phyloP scores from a whole-genome alignment of 2,797 vertebrate genomes.

The Periparus ater region DNA sequence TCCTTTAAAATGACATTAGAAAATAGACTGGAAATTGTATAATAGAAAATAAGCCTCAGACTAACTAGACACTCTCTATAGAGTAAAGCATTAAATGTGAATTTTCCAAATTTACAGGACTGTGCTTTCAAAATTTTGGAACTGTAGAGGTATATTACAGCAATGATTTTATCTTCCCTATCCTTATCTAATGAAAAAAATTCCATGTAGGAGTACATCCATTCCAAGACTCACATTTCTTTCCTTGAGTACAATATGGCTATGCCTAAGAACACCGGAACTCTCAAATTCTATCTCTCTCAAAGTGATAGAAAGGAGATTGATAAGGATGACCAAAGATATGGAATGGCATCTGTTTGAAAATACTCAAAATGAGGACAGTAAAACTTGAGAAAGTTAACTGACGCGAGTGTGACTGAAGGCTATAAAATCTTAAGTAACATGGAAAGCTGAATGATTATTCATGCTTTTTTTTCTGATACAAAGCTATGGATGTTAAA shows the following conservation, averaged over 20 bases:
- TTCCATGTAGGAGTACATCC: accelerated
- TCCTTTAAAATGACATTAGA: background rate
- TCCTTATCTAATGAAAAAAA: background rate
- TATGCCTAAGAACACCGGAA: background rate
- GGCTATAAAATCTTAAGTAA: background rate
- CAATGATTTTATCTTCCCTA: background rate
- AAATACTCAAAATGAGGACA: background rate
- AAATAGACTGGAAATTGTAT: background rate
- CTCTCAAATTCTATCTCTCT: background rate
- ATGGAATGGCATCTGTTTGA: background rate
- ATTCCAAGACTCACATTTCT: background rate
- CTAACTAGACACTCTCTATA: background rate
- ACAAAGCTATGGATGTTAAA: background rate
- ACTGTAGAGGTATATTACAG: background rate
- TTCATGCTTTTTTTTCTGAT: background rate
- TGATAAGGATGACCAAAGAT: background rate
- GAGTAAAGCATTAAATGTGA: background rate
- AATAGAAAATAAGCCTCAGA: background rate
- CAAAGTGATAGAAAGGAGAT: background rate
- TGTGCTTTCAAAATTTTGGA: background rate
- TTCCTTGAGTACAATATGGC: background rate
- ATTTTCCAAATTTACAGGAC: background rate
- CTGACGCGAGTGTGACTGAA: background rate
- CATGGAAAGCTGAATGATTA: background rate
- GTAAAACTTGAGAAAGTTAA: background rate